Base-by-base conservation (phyloP, 1,140 invertebrate genomes). In the Platorchestia sp. region DNA sequence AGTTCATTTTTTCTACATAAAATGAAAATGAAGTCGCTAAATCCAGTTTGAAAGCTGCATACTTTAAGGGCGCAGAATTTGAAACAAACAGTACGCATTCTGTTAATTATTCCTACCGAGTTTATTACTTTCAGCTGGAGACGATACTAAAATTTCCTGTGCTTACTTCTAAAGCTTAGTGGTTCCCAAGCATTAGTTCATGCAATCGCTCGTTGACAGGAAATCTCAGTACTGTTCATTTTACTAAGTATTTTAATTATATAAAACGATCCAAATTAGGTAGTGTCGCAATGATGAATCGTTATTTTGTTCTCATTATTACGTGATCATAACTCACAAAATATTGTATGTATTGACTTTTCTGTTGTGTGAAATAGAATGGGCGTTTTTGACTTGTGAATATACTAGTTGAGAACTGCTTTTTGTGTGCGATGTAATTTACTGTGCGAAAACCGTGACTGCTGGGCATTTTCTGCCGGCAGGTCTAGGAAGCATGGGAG, bases 381-480 rank as follows among this genome's bases (percentile, higher is more conserved):
- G 59, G 59, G 59, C 59, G 14, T 75, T 10, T 75, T 75, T 75
- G 27, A 75, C 59, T 75, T 27, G 27, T 75, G 27, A 75, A 51
- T 51, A 22, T 75, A 27, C 27, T 19, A 75, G 59, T 75, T 22
- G 59, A 36, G 27, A 75, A 75, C 59, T 75, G 27, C 59, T 75
- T 75, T 22, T 10, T 75, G 27, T 75, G 10, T 10, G 36, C 14
- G 59, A 75, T 75, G 59, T 75, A 27, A 75, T 75, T 75, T 75
- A 36, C 59, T 75, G 27, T 75, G 27, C 59, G 36, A 75, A 75
- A 75, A 75, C 59, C 10, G 36, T 87, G 95, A 89, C 44, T 44
- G 53, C 95, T 95, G 14, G 87, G 75, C 87, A 95, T 86, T 87
- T 45, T 51, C 75, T 95, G 59, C 44, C 75, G 40, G 95, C 47